phyloP scores from a whole-genome alignment of 2,113 vertebrate genomes.

The Hepsetus odoe region DNA sequence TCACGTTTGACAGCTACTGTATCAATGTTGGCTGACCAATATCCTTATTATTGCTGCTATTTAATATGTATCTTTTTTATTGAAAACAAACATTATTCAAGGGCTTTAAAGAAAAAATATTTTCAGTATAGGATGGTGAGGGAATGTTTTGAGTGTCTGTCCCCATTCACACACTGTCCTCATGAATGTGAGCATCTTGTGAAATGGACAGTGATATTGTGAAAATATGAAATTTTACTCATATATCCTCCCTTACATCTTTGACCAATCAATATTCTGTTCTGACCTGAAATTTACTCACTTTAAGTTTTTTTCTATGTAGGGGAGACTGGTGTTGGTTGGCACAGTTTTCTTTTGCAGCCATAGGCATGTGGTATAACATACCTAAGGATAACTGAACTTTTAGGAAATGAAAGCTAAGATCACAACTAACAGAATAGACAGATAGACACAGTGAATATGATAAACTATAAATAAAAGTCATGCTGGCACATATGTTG shows the following conservation, averaged over 20 bases:
- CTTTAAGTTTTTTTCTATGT: too few relatives aligned
- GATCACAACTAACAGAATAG: too few relatives aligned
- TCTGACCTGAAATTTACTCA: background rate
- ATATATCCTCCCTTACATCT: background rate
- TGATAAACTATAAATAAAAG: too few relatives aligned
- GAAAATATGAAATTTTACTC: background rate
- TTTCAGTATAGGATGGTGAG: slow-evolving; percentile 61
- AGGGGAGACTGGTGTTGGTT: background rate
- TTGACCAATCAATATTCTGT: background rate
- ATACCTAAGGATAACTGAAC: background rate
- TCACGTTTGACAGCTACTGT: slow-evolving; percentile 35
- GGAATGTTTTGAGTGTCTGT: slow-evolving; percentile 57
- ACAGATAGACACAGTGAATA: too few relatives aligned
- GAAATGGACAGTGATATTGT: slow-evolving; percentile 15
- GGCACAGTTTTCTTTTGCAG: background rate
- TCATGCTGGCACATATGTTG: too few relatives aligned
- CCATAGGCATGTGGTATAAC: background rate
- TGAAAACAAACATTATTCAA: slow-evolving; percentile 9
- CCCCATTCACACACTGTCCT: slow-evolving; percentile 50
- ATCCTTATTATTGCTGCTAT: slow-evolving; percentile 59
- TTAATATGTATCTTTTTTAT: slow-evolving; percentile 45
- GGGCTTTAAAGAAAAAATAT: slow-evolving; percentile 11
- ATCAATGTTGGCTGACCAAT: slow-evolving; percentile 21
- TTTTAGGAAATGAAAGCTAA: too few relatives aligned
- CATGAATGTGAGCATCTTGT: slow-evolving; percentile 44